Base-by-base conservation (phyloP, 1,140 invertebrate genomes). In the Akabosia matsudoensis region DNA sequence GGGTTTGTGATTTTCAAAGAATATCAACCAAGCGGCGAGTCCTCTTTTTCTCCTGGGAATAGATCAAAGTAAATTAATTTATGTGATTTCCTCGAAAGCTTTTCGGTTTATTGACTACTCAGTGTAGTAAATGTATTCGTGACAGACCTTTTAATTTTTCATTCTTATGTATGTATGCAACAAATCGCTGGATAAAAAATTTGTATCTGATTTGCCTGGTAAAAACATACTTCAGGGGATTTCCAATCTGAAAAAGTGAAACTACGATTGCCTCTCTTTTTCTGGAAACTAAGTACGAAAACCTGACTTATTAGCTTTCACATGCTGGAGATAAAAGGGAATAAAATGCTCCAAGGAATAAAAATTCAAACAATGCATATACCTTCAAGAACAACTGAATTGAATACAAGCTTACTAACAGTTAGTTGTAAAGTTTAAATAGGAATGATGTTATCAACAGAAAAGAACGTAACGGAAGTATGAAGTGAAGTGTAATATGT, bases 341-440 rank as follows among this genome's bases (percentile, higher is more conserved):
- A 51, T 13, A 51, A 61, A 61, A 61, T 16, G 54, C 14, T 22
- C n/a, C 24, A 22, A 22, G 10, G 28, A 28, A 64, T 24, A 64
- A 4, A 64, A n/a, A 64, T 64, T 70, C 30, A 70, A 31, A 31
- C 67, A 70, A 70, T 70, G 18, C 67, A 70, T 24, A 67, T 45
- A 45, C 37, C 18, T 45, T 45, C 7, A 10, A 45, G 7, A 10
- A 10, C 18, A 10, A 45, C 18, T 10, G 7, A 45, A 45, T 45
- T 45, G 7, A 10, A 10, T 45, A 45, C 37, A 7, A 45, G 7
- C 7, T 37, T 72, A 16, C 3, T 13, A 24, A 3, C 14, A 22
- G 4, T 45, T 72, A 13, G 3, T 28, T 67, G 4, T 22, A 61
- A 61, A 61, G 24, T n/a, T 14, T 16, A 61, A 61, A 61, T 4